Evolutionary conservation across 2,113 vertebrate species (phyloP), one percentile per base, ranked within the genome.

Genomic region (Pedetes capensis): DNA sequence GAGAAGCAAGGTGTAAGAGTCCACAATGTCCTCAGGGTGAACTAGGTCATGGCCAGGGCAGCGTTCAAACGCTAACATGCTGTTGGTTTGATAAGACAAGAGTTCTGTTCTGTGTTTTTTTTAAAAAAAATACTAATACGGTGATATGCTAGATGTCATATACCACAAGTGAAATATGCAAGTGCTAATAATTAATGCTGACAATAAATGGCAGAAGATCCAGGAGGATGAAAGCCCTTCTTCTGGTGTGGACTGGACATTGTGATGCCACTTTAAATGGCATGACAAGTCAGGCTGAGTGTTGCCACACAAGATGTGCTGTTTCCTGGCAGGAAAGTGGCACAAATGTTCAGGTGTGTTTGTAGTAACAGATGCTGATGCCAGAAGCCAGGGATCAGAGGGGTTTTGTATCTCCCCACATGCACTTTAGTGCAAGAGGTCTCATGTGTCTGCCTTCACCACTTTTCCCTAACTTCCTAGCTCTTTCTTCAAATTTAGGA

Each of bases 211-310:
- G n/a, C 47, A 7, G 16, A 7, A 81, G 34, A 44, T n/a, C 47
- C 23, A 49, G 91, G 25, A 57, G 59, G 25, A n/a, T 37, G 47
- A 39, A 57, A 32, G 14, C 42, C 42, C 7, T 5, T 37, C 51
- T 66, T 51, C 66, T 25, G 37, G n/a, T 27, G 37, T 18, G 20
- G 6, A 47, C 91, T 83, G 29, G 37, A 68, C 10, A n/a, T 64
- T 75, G 39, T 42, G 22, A 25, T 7, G 25, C 39, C 37, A 1
- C 39, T 47, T 27, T 6, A 22, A 17, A 13, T 37, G 18, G 71
- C 8, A 55, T 22, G 8, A 10, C 32, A 4, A 0, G n/a, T n/a
- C n/a, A n/a, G 72, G 42, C 34, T 2, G 8, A n/a, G 8, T 18
- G 27, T 37, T 37, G 37, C 27, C 32, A 14, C 25, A 61, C 14